Evolutionary conservation across 37 sponge, comb jelly and placozoan genomes (phyloP).

Genomic region (Theonella swinhoei): DNA sequence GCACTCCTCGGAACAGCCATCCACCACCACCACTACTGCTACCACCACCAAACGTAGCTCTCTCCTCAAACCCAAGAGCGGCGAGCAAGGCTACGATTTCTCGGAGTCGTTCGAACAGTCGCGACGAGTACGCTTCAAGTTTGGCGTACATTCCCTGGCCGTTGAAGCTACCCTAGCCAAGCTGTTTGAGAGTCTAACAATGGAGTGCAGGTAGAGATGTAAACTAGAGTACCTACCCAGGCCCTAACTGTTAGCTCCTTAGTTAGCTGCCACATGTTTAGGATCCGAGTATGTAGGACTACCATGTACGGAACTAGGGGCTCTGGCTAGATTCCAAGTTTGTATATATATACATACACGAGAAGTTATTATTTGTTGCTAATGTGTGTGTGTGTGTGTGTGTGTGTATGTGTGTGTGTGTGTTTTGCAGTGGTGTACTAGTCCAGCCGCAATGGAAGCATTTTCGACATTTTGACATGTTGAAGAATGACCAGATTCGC

Average conservation of each 20-base stretch:
- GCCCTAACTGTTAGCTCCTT: neutral
- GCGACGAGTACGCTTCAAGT: slow-evolving; percentile 21
- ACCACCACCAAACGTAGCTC: neutral
- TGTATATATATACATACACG: neutral
- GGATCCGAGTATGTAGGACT: too few species aligned
- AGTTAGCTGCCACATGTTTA: neutral
- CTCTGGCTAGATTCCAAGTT: neutral
- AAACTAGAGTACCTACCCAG: too few species aligned
- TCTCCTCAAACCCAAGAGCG: neutral
- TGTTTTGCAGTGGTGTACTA: slow-evolving; percentile 59
- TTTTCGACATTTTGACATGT: slow-evolving; percentile 74
- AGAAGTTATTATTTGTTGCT: neutral
- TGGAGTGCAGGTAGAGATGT: slow-evolving; percentile 76
- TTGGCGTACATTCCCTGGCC: neutral
- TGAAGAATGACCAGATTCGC: slow-evolving; percentile 68
- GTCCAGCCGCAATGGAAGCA: slow-evolving; percentile 95
- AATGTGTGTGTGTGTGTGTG: too few species aligned
- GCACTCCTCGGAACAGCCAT: too few species aligned
- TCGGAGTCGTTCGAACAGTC: slow-evolving; percentile 1
- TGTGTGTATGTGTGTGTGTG: slow-evolving; percentile 5
- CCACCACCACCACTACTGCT: neutral
- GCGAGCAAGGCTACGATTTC: slow-evolving; percentile 19
- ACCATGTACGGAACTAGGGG: too few species aligned
- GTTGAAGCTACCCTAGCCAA: slow-evolving; percentile 44
- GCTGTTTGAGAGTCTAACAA: slow-evolving; percentile 67